Conservation (phyloP, 2,797 vertebrate genomes). For the Arctocebus calabarensis region DNA sequence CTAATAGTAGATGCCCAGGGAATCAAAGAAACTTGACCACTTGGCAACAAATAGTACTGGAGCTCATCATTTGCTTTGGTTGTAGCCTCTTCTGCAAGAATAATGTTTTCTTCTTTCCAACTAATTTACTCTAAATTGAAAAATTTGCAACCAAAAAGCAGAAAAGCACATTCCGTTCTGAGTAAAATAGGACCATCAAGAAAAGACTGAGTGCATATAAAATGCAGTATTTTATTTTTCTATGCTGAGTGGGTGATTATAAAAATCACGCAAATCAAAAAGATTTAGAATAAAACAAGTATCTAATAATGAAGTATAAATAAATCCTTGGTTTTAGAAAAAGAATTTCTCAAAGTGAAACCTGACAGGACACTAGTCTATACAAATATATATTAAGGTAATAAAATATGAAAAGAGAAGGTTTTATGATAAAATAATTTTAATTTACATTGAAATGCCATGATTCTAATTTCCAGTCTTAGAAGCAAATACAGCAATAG, state of each 20-base stretch:
- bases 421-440: not conserved
- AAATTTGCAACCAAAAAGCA: not conserved
- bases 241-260: not conserved
- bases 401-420: conserved; percentile 8
- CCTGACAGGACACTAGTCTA: not conserved
- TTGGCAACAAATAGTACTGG: not conserved
- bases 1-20: not conserved
- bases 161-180: not conserved
- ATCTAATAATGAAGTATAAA: conserved; percentile 52
- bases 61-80: not conserved
- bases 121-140: conserved; percentile 55
- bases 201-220: not conserved
- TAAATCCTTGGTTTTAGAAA: conserved; percentile 17
- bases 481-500: not conserved
- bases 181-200: conserved; percentile 2
- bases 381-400: conserved; percentile 1
- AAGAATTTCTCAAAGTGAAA: conserved; percentile 44
- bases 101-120: not conserved
- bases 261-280: conserved; percentile 52
- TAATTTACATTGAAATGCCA: not conserved
- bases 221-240: not conserved
- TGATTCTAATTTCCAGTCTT: not conserved
- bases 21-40: not conserved
- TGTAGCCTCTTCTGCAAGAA: not conserved
- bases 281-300: not conserved